Base-by-base conservation (phyloP, 2,888 invertebrate genomes). In the Cephus runcator region DNA sequence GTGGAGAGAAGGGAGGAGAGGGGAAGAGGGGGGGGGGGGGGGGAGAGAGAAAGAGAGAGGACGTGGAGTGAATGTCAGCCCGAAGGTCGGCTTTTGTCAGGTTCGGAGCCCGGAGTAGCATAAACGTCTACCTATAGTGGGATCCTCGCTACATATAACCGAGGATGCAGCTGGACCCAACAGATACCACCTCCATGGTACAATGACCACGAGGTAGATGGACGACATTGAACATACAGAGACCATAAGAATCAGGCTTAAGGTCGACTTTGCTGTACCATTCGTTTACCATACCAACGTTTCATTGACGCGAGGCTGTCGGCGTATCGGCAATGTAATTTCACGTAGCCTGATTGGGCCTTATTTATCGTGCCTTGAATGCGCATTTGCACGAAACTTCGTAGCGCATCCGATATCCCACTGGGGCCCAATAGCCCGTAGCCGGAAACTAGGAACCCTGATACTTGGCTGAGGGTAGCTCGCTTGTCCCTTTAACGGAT, bases 81-180 rank as follows among this genome's bases (percentile, higher is more conserved):
- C 88, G 91, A 91, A 91, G 91, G 91, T 90, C 90, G 88, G 90
- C 91, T 91, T 91, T 91, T 91, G 91, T 91, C 91, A 90, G 89
- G 86, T 69, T 31, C 78, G 75, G 71, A 71, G 71, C 71, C 33
- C 71, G 71, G 71, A 31, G 71, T 34, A 31, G 71, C 71, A 71
- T 34, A 23, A 56, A 34, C 71, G 33, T 71, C 12, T 71, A n/a
- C 69, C 15, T 34, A 69, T 34, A 68, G 36, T 75, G 31, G 56
- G n/a, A 76, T 76, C 69, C 68, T 34, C 34, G 23, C 76, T 76
- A 34, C 6, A 76, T 69, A 68, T 34, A 34, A 76, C 76, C 69
- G 69, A 76, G 31, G 69, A 33, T 34, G 35, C 76, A n/a, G 33
- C 30, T 76, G n/a, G 35, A 71, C 35, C 30, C n/a, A 12, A 71